Evolutionary conservation across 2,888 invertebrate species (phyloP), one percentile per base, ranked within the genome.

Genomic region (Stramonita haemastoma): DNA sequence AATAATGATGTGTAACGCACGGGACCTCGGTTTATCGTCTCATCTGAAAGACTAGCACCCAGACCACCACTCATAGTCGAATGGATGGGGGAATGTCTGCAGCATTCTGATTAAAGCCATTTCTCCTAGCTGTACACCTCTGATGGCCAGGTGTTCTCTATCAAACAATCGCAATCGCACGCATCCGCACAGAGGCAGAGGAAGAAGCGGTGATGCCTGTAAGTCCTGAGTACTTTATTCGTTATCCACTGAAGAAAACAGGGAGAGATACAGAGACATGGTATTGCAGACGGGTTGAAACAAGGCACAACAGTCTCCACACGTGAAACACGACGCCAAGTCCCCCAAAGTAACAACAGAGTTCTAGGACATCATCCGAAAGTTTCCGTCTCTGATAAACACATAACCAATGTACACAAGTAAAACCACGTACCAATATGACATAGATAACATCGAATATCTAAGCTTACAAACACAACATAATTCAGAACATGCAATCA

Each of bases 171-270:
- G 11, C 34, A 83, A 5, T 36, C 81, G 22, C 81, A 83, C 22
- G 4, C 36, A 22, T 22, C 36, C 81, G 8, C 46, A 79, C 81
- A 46, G 36, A 83, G 36, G 5, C 46, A 46, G 36, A 81, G 36
- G 36, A 36, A 19, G 22, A 46, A 5, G 36, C 81, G 36, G 34
- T 1, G 13, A 17, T n/a, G n/a, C 17, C n/a, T 13, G 29, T 57
- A 15, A 85, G 84, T 85, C 84, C 84, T 85, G 84, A 85, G 84
- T 85, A 85, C 84, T 85, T 85, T 85, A 85, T 85, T 85, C 84
- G 84, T 85, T 85, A 29, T 85, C 84, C 56, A 85, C 1, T 57
- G 29, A 85, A 57, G 57, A 85, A 85, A 29, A 57, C 19, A 29
- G 29, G 57, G 29, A 29, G 84, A 85, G 57, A 85, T 32, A 57